Evolutionary conservation across 2,797 vertebrate species (phyloP).

Genomic region (Thamnophis elegans): DNA sequence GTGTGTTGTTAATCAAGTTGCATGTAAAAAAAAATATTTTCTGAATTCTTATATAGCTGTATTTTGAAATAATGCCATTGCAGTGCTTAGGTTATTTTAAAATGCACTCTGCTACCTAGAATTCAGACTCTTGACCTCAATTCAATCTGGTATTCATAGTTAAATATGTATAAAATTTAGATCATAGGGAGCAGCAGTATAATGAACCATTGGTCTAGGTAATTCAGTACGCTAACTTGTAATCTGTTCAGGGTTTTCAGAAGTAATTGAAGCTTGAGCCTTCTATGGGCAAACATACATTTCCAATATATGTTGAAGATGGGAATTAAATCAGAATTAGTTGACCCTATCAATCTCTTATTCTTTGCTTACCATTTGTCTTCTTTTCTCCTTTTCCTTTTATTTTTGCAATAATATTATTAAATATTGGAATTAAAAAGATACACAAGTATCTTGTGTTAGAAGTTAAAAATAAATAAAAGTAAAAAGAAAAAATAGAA

Average conservation of each 20-base stretch:
- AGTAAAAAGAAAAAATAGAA: background rate
- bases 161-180: background rate
- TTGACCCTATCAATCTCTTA: background rate
- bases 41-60: background rate
- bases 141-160: background rate
- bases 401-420: background rate
- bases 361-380: background rate
- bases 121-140: background rate
- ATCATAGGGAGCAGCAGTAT: background rate
- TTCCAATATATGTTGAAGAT: background rate
- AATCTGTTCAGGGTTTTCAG: background rate
- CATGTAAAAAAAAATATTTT: background rate
- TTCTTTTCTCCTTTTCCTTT: background rate
- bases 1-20: background rate
- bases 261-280: background rate
- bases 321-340: background rate
- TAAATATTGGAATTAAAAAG: background rate
- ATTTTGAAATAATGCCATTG: background rate
- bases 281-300: background rate
- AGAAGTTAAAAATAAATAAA: background rate
- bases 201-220: background rate
- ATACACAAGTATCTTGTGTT: background rate
- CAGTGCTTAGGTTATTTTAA: background rate
- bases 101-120: background rate
- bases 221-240: background rate